Evolutionary conservation across 2,888 invertebrate genomes (phyloP).

Genomic region (Lordiphosa fenestrarum): DNA sequence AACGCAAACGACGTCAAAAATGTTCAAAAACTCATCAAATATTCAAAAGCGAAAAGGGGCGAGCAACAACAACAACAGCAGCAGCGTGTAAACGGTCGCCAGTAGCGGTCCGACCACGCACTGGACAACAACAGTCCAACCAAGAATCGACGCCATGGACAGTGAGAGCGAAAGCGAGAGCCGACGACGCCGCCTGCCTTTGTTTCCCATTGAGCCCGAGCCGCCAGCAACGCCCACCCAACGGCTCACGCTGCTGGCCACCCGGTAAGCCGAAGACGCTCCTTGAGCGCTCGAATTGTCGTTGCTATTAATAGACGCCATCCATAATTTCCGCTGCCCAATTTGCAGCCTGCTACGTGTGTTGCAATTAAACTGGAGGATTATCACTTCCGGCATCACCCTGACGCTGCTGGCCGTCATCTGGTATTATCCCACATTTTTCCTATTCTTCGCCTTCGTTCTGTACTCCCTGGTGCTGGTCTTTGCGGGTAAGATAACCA

Average conservation of each 20-base stretch:
- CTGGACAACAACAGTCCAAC: conserved; percentile 11
- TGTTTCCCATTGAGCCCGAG: conserved; percentile 72
- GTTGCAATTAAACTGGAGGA: conserved; percentile 76
- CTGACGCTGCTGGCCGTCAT: conserved; percentile 77
- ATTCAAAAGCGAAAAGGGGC: conserved; percentile 41
- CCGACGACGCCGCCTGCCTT: conserved; percentile 51
- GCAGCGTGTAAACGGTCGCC: conserved; percentile 19
- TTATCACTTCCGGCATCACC: conserved; percentile 71
- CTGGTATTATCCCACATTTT: conserved; percentile 80
- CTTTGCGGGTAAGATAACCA: conserved; percentile 73
- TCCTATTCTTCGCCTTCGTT: conserved; percentile 78
- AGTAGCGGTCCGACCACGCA: conserved; percentile 13
- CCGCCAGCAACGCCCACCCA: conserved; percentile 58
- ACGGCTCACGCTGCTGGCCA: conserved; percentile 59
- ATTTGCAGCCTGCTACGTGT: conserved; percentile 59
- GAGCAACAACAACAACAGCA: conserved; percentile 24
- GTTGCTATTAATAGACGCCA: conserved; percentile 9
- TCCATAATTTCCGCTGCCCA: conserved; percentile 1
- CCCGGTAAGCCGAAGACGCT: conserved; percentile 47
- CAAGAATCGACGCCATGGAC: conserved; percentile 2
- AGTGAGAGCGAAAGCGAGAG: conserved; percentile 19
- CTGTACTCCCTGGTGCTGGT: conserved; percentile 78
- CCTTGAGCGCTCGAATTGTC: conserved; percentile 19
- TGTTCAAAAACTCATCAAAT: conserved; percentile 64
- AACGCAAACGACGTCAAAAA: conserved; percentile 42